Conservation (phyloP, 2,113 vertebrate genomes). For the Eptatretus burgeri region DNA sequence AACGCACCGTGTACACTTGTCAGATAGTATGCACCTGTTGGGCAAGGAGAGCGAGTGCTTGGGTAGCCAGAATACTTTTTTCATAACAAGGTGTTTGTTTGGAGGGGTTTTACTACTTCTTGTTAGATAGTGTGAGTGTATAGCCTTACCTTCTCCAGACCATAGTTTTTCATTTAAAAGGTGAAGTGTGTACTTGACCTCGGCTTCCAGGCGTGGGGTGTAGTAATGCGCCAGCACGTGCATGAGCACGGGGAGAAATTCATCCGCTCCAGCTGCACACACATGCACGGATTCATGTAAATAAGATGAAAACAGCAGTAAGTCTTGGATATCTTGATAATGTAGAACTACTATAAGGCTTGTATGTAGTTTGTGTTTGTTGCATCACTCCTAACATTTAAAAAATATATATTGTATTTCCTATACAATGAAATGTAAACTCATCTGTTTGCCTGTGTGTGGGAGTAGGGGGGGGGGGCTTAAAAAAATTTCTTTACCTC, state of each 20-base stretch:
- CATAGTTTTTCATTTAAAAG: slow-evolving; percentile 56
- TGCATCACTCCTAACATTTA: no score
- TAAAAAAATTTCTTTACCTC: no score
- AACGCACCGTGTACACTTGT: slow-evolving; percentile 77
- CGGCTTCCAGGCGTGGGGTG: slow-evolving; percentile 59
- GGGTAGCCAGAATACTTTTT: no score
- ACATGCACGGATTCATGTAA: background rate
- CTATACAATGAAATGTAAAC: no score
- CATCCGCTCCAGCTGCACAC: slow-evolving; percentile 38
- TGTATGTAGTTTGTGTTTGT: no score
- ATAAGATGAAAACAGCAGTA: no score
- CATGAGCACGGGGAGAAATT: slow-evolving; percentile 77
- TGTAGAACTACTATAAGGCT: no score
- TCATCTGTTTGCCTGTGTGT: no score
- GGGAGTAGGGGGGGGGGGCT: no score
- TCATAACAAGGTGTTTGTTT: no score
- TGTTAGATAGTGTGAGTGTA: background rate
- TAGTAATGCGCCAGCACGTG: slow-evolving; percentile 81
- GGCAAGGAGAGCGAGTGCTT: slow-evolving; percentile 8
- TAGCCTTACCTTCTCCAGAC: slow-evolving; percentile 49
- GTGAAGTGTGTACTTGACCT: slow-evolving; percentile 95
- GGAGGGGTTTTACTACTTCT: background rate
- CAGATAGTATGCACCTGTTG: slow-evolving; percentile 67
- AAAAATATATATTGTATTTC: no score
- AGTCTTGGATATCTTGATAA: no score